Conservation (phyloP, 2,888 invertebrate genomes). For the Spilarctia lutea region DNA sequence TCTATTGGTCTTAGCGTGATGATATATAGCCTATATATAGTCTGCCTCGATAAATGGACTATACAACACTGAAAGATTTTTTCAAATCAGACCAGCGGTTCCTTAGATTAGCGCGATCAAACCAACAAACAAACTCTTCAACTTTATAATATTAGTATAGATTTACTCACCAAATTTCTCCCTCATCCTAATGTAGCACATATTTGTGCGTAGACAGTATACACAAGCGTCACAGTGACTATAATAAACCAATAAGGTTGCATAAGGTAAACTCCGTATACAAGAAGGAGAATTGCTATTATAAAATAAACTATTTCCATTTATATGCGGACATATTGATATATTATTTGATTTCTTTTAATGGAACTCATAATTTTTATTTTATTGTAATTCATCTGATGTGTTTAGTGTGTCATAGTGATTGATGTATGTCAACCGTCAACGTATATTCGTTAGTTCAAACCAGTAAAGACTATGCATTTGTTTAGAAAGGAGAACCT, state of each 20-base stretch:
- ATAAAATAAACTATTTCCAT: conserved; percentile 80
- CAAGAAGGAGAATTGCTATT: conserved; percentile 58
- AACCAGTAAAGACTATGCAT: conserved; percentile 3
- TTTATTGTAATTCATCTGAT: not conserved
- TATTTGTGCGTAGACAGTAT: conserved; percentile 65
- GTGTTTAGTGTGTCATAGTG: not conserved
- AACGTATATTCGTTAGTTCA: not conserved
- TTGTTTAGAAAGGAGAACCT: not conserved
- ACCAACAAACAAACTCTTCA: no score
- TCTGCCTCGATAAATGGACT: no score
- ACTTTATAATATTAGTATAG: no score
- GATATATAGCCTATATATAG: no score
- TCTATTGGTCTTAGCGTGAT: no score
- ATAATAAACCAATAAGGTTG: conserved; percentile 76
- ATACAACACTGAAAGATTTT: no score
- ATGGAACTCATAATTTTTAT: not conserved
- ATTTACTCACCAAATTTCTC: conserved; percentile 30
- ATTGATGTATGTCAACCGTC: conserved; percentile 4
- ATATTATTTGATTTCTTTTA: conserved; percentile 27
- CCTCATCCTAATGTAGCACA: conserved; percentile 13
- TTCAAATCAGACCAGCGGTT: no score
- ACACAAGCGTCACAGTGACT: conserved; percentile 60
- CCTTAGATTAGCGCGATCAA: no score
- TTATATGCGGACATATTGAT: conserved; percentile 63
- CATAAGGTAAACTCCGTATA: conserved; percentile 69